Conservation (phyloP, 2,113 vertebrate species). For the Pedionomus torquatus region DNA sequence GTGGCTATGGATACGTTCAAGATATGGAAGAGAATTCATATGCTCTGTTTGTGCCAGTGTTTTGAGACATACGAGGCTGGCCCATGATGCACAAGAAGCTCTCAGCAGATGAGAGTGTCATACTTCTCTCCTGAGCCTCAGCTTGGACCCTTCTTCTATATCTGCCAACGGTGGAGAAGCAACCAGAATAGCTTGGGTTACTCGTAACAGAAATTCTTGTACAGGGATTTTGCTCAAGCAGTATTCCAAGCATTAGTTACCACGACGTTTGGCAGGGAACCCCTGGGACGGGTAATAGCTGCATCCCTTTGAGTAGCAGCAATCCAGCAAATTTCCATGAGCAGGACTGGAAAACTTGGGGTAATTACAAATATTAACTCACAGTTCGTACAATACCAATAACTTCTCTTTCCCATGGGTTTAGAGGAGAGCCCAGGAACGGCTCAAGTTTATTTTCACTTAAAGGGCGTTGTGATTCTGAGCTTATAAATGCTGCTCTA, state of each 20-base stretch:
- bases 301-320: neutral
- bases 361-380: neutral
- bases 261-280: neutral
- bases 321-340: neutral
- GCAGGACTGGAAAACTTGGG: neutral
- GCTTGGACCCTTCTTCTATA: neutral
- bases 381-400: neutral
- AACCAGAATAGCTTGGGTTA: neutral
- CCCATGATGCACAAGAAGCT: neutral
- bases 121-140: neutral
- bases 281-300: neutral
- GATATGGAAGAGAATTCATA: neutral
- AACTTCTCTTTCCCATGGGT: neutral
- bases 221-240: neutral
- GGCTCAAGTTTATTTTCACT: neutral
- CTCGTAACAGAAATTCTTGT: neutral
- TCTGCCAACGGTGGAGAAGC: neutral
- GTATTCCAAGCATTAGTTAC: neutral
- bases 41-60: neutral
- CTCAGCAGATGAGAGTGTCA: neutral
- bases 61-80: neutral
- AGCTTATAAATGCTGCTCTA: neutral
- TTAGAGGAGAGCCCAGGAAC: neutral
- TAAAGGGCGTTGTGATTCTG: neutral
- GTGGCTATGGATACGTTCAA: neutral